A percentile compares a stretch with the other conserved stretches of the same genome.
These are phyloP conservation scores for Lithophane semibrunnea DNA, from an alignment of 2,888 invertebrate genomes.

Conservation along the genomic window DNA sequence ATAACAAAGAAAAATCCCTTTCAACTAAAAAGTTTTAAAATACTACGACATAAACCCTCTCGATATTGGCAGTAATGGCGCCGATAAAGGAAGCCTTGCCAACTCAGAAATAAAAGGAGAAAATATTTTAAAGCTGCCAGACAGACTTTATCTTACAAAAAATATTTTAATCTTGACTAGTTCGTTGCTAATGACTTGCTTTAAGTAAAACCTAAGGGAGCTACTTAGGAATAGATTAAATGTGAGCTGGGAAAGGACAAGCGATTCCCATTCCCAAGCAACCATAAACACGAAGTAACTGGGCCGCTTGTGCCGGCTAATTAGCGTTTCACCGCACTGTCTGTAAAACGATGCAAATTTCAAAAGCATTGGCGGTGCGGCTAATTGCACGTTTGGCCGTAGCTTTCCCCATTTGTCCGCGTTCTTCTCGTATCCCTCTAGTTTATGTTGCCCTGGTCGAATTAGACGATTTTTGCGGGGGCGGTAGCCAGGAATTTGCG, in stretches of 20 bases:
- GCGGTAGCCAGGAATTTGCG: conserved; percentile 65
- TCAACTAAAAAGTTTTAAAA: conserved; percentile 65
- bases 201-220: conserved; percentile 31
- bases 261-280: conserved; percentile 72
- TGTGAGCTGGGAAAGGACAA: conserved; percentile 63
- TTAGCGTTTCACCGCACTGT: conserved; percentile 75
- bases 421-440: conserved; percentile 70
- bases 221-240: conserved; percentile 48
- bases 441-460: conserved; percentile 80
- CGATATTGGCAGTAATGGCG: conserved; percentile 66
- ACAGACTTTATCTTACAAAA: conserved; percentile 39
- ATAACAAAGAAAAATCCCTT: conserved; percentile 61
- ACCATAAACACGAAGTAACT: conserved; percentile 82
- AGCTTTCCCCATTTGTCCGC: conserved; percentile 73
- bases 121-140: conserved; percentile 42
- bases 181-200: conserved; percentile 58
- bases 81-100: conserved; percentile 64
- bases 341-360: conserved; percentile 80
- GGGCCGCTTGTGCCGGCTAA: conserved; percentile 76
- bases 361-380: conserved; percentile 77
- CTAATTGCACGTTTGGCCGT: conserved; percentile 79
- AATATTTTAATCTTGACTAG: conserved; percentile 52
- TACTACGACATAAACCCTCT: conserved; percentile 68
- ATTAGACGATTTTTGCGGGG: conserved; percentile 75
- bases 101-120: conserved; percentile 59